Percentiles rank a stretch among this genome's conserved stretches.
Conservation (phyloP, 2,113 vertebrate species). For the Platanista minor region DNA sequence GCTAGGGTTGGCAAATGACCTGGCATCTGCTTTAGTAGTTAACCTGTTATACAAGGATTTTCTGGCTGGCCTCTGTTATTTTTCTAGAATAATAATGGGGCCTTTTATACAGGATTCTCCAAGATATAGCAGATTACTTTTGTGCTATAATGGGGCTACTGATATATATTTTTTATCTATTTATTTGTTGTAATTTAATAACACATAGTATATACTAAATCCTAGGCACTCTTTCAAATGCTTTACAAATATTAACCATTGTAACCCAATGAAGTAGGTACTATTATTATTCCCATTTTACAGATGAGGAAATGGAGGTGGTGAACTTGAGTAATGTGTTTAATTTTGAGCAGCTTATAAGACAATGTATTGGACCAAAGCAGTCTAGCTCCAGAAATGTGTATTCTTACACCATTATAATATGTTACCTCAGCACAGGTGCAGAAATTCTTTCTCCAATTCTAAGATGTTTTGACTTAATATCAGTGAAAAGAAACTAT, state of each 20-base stretch:
- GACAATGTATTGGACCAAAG: background rate
- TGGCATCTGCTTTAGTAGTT: background rate
- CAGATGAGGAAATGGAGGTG: background rate
- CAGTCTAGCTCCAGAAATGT: background rate
- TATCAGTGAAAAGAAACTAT: background rate
- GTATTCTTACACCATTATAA: background rate
- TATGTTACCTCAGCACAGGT: background rate
- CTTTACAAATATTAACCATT: background rate
- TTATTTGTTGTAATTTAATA: background rate
- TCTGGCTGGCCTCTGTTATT: background rate
- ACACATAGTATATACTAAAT: background rate
- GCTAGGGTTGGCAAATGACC: background rate
- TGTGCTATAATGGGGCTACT: background rate
- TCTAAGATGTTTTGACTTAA: background rate
- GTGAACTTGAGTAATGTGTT: background rate
- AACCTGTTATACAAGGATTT: background rate
- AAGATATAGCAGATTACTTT: background rate
- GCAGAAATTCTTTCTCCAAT: background rate
- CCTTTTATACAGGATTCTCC: background rate
- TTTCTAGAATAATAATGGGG: background rate
- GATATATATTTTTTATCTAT: background rate
- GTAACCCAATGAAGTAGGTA: background rate
- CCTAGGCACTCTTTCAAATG: background rate
- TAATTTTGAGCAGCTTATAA: background rate
- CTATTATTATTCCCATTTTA: background rate